A percentile compares a stretch with the other conserved stretches of the same genome.
Evolutionary conservation across 2,797 vertebrate species (phyloP).

Genomic region (Dipus sagitta): DNA sequence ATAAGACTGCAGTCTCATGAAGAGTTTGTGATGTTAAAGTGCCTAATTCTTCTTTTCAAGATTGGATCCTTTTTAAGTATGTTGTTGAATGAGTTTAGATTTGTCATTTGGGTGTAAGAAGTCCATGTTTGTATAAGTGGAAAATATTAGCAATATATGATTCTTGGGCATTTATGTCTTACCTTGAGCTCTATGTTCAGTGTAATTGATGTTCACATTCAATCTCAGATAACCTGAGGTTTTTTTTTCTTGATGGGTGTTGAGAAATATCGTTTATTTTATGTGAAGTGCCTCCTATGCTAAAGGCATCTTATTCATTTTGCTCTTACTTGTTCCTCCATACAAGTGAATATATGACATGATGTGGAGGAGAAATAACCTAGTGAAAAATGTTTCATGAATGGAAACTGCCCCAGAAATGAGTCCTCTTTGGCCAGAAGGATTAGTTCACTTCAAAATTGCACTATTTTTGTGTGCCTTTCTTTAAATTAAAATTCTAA

Average conservation of each 20-base stretch:
- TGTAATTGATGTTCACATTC: slow-evolving; percentile 53
- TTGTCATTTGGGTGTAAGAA: slow-evolving; percentile 28
- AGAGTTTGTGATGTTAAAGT: slow-evolving; percentile 47
- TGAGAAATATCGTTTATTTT: not conserved
- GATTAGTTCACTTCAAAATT: slow-evolving; percentile 54
- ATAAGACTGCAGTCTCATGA: slow-evolving; percentile 5
- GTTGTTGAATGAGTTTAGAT: not conserved
- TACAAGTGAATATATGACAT: slow-evolving; percentile 4
- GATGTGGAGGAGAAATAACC: slow-evolving; percentile 33
- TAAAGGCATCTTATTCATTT: slow-evolving; percentile 52
- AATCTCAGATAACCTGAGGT: slow-evolving; percentile 40
- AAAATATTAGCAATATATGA: slow-evolving; percentile 19
- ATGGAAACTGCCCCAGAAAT: not conserved
- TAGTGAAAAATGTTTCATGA: slow-evolving; percentile 33
- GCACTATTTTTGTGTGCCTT: not conserved
- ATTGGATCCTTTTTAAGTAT: slow-evolving; percentile 42
- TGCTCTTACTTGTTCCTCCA: slow-evolving; percentile 50
- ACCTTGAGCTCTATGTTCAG: slow-evolving; percentile 29
- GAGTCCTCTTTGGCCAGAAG: slow-evolving; percentile 5
- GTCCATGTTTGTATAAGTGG: slow-evolving; percentile 11
- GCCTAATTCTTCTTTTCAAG: slow-evolving; percentile 3
- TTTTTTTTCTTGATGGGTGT: slow-evolving; percentile 21
- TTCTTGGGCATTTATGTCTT: slow-evolving; percentile 35
- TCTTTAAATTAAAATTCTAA: slow-evolving; percentile 55
- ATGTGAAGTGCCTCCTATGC: slow-evolving; percentile 1